phyloP scores from a whole-genome alignment of 2,797 vertebrate species.

The Lemur catta region DNA sequence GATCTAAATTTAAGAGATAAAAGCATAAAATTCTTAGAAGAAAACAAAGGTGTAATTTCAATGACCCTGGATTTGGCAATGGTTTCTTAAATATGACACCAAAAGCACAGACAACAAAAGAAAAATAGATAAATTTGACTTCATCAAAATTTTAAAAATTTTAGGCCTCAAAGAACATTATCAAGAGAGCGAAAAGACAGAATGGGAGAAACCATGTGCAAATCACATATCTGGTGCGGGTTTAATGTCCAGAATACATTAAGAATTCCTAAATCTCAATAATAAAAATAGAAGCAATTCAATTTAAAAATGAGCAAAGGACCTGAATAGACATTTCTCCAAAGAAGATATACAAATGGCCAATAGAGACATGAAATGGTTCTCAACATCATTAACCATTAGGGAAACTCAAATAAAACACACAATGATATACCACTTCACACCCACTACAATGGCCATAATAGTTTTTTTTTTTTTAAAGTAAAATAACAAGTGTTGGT shows the following conservation, averaged over 20 bases:
- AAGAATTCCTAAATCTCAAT: conserved; percentile 19
- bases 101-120: background rate
- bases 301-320: background rate
- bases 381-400: conserved; percentile 21
- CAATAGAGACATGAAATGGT: conserved; percentile 3
- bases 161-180: background rate
- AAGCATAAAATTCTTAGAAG: background rate
- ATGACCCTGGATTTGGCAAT: background rate
- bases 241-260: background rate
- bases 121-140: background rate
- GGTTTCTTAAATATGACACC: background rate
- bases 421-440: background rate
- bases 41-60: conserved; percentile 1
- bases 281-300: background rate
- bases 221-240: background rate
- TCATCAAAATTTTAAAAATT: background rate
- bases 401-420: background rate
- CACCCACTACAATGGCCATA: background rate
- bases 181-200: background rate
- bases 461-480: background rate
- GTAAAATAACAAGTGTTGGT: conserved; percentile 6
- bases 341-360: background rate
- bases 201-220: conserved; percentile 7
- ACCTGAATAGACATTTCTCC: conserved; percentile 1
- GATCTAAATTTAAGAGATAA: conserved; percentile 8